Evolutionary conservation across 2,797 vertebrate species (phyloP).

Genomic region (Catamblyrhynchus diadema): DNA sequence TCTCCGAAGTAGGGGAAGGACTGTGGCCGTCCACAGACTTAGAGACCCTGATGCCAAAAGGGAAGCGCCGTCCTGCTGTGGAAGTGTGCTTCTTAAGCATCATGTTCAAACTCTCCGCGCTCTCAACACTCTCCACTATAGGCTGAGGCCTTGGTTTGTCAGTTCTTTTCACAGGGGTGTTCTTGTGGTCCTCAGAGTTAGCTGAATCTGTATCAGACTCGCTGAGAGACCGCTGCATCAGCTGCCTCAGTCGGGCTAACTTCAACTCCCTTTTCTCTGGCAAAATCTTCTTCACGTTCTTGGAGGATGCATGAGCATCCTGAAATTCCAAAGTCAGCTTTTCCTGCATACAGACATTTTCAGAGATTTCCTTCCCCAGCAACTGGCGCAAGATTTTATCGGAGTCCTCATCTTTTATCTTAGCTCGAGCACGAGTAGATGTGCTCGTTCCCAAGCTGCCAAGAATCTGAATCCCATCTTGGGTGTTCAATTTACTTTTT

Average conservation of each 20-base stretch:
- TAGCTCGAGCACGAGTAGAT: constrained; percentile 78
- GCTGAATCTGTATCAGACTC: constrained; percentile 90
- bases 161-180: constrained; percentile 67
- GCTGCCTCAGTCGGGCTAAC: constrained; percentile 87
- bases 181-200: constrained; percentile 87
- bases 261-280: constrained; percentile 89
- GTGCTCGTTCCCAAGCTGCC: constrained; percentile 54
- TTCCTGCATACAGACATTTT: constrained; percentile 83
- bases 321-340: constrained; percentile 84
- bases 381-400: constrained; percentile 88
- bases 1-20: constrained; percentile 87
- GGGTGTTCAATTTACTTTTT: constrained; percentile 73
- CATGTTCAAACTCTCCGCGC: constrained; percentile 77
- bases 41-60: constrained; percentile 82
- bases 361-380: constrained; percentile 87
- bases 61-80: constrained; percentile 81
- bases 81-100: constrained; percentile 85
- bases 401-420: constrained; percentile 85
- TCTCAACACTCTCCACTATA: constrained; percentile 84
- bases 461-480: constrained; percentile 76
- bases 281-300: constrained; percentile 73
- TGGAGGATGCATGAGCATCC: constrained; percentile 71
- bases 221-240: constrained; percentile 92
- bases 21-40: constrained; percentile 86
- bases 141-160: constrained; percentile 88